Percentiles rank a stretch among this genome's conserved stretches.
Evolutionary conservation across 2,888 invertebrate species (phyloP).

Genomic region (Scelioninae gen. 2): DNA sequence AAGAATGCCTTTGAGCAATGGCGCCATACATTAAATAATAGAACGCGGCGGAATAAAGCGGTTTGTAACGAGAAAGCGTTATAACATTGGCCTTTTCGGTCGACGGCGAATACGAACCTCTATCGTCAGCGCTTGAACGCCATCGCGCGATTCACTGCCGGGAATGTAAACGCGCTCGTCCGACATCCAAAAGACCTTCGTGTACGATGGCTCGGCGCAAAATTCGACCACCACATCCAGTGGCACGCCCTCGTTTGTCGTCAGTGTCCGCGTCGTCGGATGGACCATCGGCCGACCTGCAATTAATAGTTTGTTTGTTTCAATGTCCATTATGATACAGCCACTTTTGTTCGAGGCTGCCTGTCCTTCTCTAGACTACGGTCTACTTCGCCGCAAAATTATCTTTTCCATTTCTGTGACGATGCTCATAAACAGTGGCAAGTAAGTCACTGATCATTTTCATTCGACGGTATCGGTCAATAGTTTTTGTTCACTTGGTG

Average conservation of each 20-base stretch:
- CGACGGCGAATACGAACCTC: conserved; percentile 65
- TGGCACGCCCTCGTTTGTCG: conserved; percentile 82
- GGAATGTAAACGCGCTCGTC: conserved; percentile 77
- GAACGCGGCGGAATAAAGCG: conserved; percentile 42
- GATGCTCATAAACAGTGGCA: too few relatives aligned
- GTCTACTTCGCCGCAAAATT: too few relatives aligned
- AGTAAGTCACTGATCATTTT: too few relatives aligned
- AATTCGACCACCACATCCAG: conserved; percentile 84
- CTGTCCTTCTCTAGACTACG: too few relatives aligned
- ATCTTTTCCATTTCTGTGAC: too few relatives aligned
- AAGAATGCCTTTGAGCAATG: conserved; percentile 42
- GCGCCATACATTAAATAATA: conserved; percentile 41
- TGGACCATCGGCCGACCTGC: conserved; percentile 82
- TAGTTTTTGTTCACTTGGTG: too few relatives aligned
- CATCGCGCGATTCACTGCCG: conserved; percentile 76
- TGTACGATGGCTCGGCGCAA: conserved; percentile 85
- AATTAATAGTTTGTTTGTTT: too few relatives aligned
- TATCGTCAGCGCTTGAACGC: conserved; percentile 69
- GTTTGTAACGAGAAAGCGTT: conserved; percentile 46
- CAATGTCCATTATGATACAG: too few relatives aligned
- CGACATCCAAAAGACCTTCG: conserved; percentile 80
- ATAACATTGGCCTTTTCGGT: conserved; percentile 41
- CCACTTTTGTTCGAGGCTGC: too few relatives aligned
- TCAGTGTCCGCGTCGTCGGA: conserved; percentile 81
- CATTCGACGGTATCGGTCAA: too few relatives aligned